These are phyloP conservation scores for Siphonodentalium dalli DNA, from an alignment of 2,888 invertebrate genomes.

Conservation along the genomic window DNA sequence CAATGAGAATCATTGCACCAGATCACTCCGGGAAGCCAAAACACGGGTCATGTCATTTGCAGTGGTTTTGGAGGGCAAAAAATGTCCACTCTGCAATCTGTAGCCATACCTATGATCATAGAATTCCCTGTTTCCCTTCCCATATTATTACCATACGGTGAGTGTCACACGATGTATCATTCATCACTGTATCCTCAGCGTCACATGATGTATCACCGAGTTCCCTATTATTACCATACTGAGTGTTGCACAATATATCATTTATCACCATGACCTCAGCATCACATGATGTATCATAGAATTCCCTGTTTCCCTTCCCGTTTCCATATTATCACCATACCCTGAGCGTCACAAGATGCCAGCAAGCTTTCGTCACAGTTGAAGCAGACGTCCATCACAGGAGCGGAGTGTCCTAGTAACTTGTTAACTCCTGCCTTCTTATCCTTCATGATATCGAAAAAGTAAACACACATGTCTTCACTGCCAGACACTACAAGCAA, in stretches of 20 bases:
- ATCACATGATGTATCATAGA: conserved; percentile 76
- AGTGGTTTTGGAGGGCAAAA: too few relatives aligned
- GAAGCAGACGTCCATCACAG: conserved; percentile 83
- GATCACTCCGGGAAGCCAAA: too few relatives aligned
- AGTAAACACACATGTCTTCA: conserved; percentile 81
- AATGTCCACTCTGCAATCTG: too few relatives aligned
- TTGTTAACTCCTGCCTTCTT: conserved; percentile 70
- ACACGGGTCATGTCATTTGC: too few relatives aligned
- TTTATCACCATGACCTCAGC: conserved; percentile 70
- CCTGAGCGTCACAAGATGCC: conserved; percentile 83
- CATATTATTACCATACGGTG: conserved; percentile 63
- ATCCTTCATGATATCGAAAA: conserved; percentile 76
- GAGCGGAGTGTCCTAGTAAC: conserved; percentile 80
- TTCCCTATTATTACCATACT: too few relatives aligned
- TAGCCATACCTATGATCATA: too few relatives aligned
- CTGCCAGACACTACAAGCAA: conserved; percentile 74
- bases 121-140: conserved; percentile 39
- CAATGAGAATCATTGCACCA: too few relatives aligned
- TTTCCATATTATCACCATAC: conserved; percentile 66
- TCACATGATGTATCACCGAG: too few relatives aligned
- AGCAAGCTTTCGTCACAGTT: conserved; percentile 87
- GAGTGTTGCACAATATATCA: too few relatives aligned
- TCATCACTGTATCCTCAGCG: too few relatives aligned
- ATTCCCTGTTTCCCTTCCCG: conserved; percentile 57
- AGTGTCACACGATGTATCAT: too few relatives aligned